Percentiles rank a stretch among this genome's conserved stretches.
Conservation (phyloP, 2,888 invertebrate species). For the Sympetrum striolatum region DNA sequence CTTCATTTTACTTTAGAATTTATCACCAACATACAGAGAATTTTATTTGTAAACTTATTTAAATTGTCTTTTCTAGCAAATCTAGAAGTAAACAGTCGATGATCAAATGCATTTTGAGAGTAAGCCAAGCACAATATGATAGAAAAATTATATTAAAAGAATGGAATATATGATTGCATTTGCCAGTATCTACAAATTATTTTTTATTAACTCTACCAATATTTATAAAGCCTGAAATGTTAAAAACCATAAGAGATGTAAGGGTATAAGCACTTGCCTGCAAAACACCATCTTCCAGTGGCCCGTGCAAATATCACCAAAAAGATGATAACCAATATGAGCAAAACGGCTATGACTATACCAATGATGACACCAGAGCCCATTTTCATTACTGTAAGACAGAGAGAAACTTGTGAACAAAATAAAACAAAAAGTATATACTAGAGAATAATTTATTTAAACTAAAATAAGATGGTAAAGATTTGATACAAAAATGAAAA, state of each 20-base stretch:
- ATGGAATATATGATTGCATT: too few relatives aligned
- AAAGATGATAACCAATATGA: constrained; percentile 69
- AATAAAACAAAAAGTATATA: neutral
- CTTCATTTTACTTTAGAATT: too few relatives aligned
- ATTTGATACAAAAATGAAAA: too few relatives aligned
- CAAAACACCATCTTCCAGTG: constrained; percentile 86
- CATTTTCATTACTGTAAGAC: constrained; percentile 68
- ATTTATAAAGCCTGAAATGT: neutral
- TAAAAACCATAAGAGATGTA: neutral
- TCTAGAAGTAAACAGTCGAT: too few relatives aligned
- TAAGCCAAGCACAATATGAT: too few relatives aligned
- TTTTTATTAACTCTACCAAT: too few relatives aligned
- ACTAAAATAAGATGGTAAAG: too few relatives aligned
- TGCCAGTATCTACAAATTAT: neutral
- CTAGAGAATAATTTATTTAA: neutral
- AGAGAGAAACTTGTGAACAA: neutral
- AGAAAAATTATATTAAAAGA: too few relatives aligned
- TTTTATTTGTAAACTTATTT: too few relatives aligned
- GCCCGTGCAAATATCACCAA: constrained; percentile 78
- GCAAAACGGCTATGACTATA: constrained; percentile 73
- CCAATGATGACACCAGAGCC: constrained; percentile 80
- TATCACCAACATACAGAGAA: too few relatives aligned
- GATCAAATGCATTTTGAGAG: too few relatives aligned
- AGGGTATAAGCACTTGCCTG: constrained; percentile 70
- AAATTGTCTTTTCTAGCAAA: too few relatives aligned